Evolutionary conservation across 2,113 vertebrate species (phyloP).

Genomic region (Uria aalge): DNA sequence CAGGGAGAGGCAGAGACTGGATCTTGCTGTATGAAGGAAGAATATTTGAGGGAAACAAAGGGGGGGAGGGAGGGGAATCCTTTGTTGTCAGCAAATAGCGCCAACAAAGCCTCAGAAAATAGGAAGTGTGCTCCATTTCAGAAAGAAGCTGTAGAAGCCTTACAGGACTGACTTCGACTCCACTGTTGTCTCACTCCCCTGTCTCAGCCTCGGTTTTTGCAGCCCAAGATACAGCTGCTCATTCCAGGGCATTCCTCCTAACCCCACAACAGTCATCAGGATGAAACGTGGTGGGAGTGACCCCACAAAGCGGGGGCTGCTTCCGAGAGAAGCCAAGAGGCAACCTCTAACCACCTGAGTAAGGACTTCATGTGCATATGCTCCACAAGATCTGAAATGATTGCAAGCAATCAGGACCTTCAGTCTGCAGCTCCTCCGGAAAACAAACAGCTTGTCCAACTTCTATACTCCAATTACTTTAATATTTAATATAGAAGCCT

Average conservation of each 20-base stretch:
- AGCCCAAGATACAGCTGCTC: background rate
- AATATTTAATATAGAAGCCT: background rate
- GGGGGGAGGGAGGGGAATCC: background rate
- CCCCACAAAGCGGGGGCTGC: background rate
- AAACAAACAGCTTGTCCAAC: fast-evolving
- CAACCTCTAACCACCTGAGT: fast-evolving
- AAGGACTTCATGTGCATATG: fast-evolving
- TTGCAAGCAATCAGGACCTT: fast-evolving
- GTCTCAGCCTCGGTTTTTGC: background rate
- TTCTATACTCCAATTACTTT: background rate
- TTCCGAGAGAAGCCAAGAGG: background rate
- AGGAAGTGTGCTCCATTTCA: background rate
- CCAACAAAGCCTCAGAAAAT: background rate
- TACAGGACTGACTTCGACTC: too few species aligned
- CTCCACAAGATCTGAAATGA: fast-evolving
- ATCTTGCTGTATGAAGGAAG: too few species aligned
- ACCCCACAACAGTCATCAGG: background rate
- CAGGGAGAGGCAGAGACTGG: background rate
- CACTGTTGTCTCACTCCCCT: background rate
- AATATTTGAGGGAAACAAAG: background rate
- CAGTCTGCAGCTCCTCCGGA: background rate
- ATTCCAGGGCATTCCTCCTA: fast-evolving
- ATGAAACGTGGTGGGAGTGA: fast-evolving
- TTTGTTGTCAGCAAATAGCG: background rate
- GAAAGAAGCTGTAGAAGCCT: background rate